phyloP scores from a whole-genome alignment of 1,140 invertebrate genomes.

The Saccostrea echinata region DNA sequence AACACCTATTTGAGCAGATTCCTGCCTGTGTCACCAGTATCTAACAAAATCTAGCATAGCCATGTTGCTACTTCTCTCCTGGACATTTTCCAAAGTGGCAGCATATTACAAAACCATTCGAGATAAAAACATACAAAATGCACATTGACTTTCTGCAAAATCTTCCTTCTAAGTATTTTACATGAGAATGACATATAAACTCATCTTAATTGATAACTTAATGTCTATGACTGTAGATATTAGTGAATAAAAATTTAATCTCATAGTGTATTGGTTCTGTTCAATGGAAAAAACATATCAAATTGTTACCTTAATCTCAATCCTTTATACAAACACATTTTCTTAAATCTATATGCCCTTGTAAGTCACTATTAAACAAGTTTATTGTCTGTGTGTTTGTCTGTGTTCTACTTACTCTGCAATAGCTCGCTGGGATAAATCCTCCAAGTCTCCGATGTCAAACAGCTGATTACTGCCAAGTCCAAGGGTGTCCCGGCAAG shows the following conservation, averaged over 20 bases:
- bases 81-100: neutral
- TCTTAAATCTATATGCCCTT: neutral
- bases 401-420: conserved; percentile 71
- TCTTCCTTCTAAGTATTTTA: neutral
- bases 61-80: neutral
- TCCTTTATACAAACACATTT: neutral
- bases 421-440: conserved; percentile 74
- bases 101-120: neutral
- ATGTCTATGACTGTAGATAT: neutral
- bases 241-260: neutral
- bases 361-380: neutral
- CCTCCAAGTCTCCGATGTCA: conserved; percentile 76
- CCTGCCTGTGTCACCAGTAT: neutral
- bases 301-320: neutral
- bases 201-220: neutral
- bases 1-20: neutral
- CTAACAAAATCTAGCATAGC: neutral
- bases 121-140: neutral
- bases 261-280: no score
- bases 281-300: no score
- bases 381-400: neutral
- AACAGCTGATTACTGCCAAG: conserved; percentile 76
- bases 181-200: neutral
- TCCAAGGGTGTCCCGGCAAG: conserved; percentile 75
- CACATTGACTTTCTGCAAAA: neutral